A percentile compares a stretch with the other conserved stretches of the same genome.
Conservation (phyloP, 2,797 vertebrate species). For the Aphelocoma californica region DNA sequence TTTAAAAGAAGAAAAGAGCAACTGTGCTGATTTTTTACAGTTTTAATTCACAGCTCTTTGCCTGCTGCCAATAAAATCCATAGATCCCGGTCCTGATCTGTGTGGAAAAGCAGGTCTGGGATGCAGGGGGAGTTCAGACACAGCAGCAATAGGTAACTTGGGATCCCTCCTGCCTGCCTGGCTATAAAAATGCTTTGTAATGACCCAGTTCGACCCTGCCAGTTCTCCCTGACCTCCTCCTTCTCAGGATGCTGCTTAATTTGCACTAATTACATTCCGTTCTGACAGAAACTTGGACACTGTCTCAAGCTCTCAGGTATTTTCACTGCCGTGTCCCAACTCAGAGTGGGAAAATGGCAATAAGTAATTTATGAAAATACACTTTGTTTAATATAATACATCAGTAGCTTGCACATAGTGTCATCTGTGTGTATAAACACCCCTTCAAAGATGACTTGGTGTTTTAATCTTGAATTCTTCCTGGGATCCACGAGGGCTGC, state of each 20-base stretch:
- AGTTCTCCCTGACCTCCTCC: conserved; percentile 84
- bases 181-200: conserved; percentile 57
- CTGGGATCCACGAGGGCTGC: background rate
- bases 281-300: conserved; percentile 93
- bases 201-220: conserved; percentile 83
- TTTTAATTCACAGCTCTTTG: background rate
- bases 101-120: background rate
- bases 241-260: conserved; percentile 86
- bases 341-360: background rate
- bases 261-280: conserved; percentile 95
- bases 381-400: background rate
- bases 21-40: background rate
- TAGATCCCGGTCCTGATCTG: background rate
- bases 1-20: background rate
- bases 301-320: conserved; percentile 73
- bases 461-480: background rate
- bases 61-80: background rate
- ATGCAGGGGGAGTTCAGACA: background rate
- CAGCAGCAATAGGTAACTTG: background rate
- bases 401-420: background rate
- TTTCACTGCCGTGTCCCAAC: conserved; percentile 38
- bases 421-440: background rate
- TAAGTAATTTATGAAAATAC: background rate
- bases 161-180: background rate
- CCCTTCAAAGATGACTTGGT: background rate